Percentiles rank a stretch among this genome's conserved stretches.
Conservation (phyloP, 1,140 invertebrate genomes). For the Cydia splendana region DNA sequence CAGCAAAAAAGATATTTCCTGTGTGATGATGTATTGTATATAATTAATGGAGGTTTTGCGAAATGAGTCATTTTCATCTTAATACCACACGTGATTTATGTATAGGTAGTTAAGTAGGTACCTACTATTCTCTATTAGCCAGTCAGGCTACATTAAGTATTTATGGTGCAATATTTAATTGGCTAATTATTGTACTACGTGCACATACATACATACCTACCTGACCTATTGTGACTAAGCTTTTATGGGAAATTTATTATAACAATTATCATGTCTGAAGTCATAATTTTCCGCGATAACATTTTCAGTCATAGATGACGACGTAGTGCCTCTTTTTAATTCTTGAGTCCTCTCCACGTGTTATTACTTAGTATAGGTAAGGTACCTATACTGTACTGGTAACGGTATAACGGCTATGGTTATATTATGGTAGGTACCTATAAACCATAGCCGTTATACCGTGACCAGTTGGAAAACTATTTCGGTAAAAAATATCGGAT, state of each 20-base stretch:
- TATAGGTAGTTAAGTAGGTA: background rate
- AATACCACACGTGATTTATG: background rate
- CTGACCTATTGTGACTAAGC: background rate
- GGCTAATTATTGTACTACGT: background rate
- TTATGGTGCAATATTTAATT: slow-evolving; percentile 1
- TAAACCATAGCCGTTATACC: too few species aligned
- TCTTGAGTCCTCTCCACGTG: too few species aligned
- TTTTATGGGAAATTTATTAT: background rate
- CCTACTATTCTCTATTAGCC: background rate
- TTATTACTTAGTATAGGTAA: too few species aligned
- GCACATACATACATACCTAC: background rate
- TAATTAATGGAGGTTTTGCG: background rate
- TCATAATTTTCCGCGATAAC: background rate
- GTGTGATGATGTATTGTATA: background rate
- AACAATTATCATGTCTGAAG: background rate
- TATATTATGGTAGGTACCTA: too few species aligned
- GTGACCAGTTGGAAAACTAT: too few species aligned
- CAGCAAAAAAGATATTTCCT: background rate
- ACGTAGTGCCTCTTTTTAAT: background rate
- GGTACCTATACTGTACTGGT: too few species aligned
- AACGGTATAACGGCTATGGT: too few species aligned
- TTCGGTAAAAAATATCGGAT: too few species aligned
- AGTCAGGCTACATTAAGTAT: background rate
- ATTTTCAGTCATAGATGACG: background rate
- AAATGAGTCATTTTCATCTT: background rate